Base-by-base conservation (phyloP, 2,888 invertebrate species). In the Andrena bicolor region DNA sequence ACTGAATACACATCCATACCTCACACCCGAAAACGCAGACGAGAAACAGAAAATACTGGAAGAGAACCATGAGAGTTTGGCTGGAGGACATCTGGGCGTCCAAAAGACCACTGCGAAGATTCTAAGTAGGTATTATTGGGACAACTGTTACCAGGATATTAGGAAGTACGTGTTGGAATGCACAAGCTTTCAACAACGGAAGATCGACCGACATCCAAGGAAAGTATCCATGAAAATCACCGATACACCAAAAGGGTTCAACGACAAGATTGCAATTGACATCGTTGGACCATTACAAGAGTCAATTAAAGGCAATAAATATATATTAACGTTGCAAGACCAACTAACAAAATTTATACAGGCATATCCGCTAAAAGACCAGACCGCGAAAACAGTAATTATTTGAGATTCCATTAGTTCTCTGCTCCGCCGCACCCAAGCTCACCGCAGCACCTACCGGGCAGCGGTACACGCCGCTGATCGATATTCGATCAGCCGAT, bases 221-320 rank as follows among this genome's bases (percentile, higher is more conserved):
- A 26, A 30, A 32, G 26, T 32, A 3, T 53, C 53, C 0, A 16
- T 53, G 53, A 28, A 30, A 5, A 68, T 53, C 7, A 68, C 30
- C 1, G 68, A 68, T 16, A 68, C 68, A 20, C 51, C 68, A 2
- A 28, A n/a, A 13, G 3, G n/a, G 2, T 68, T 68, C n/a, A 68
- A 68, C 1, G 68, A 68, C 23, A 53, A 68, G 20, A 53, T 68
- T 16, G 68, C 53, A 0, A 16, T 68, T 1, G 68, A 68, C 16
- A 68, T 68, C 5, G 53, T 68, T 2, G 51, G 68, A 13, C 53
- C 68, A 13, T 32, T 68, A 13, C 16, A 28, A 1, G 53, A 28
- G 20, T 20, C n/a, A 6, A 4, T 3, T 4, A 51, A n/a, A 6
- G 53, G 30, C 2, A 48, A 26, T 13, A 26, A 26, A 41, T 64